A percentile compares a stretch with the other conserved stretches of the same genome.
Evolutionary conservation across 2,888 invertebrate genomes (phyloP).

Genomic region (Limnephilus rhombicus): DNA sequence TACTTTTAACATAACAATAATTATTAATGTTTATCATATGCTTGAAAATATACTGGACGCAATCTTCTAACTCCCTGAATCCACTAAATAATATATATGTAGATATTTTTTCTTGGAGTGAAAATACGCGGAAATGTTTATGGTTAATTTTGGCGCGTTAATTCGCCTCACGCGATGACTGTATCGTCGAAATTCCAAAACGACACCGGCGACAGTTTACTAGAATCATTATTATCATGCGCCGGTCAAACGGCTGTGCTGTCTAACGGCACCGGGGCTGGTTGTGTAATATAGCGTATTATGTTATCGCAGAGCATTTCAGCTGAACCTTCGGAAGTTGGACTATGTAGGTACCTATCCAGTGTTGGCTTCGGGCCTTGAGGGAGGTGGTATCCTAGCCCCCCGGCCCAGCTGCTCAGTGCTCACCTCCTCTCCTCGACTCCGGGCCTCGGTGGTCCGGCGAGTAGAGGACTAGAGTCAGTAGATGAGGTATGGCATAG

Average conservation of each 20-base stretch:
- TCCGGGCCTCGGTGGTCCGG: slow-evolving; percentile 16
- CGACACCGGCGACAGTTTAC: not conserved
- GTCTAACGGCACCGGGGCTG: not conserved
- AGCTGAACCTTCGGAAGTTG: not conserved
- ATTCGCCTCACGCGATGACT: slow-evolving; percentile 8
- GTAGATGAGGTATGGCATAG: no score
- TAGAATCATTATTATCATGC: not conserved
- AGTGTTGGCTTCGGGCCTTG: not conserved
- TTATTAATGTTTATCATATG: not conserved
- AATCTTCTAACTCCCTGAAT: not conserved
- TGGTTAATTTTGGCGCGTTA: slow-evolving; percentile 32
- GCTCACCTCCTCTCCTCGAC: not conserved
- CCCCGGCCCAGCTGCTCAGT: not conserved
- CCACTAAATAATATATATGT: not conserved
- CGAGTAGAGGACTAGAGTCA: no score
- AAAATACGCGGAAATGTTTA: not conserved
- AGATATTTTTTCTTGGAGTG: not conserved
- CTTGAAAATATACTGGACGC: not conserved
- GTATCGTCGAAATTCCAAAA: slow-evolving; percentile 18
- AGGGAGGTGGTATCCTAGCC: not conserved
- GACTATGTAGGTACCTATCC: not conserved
- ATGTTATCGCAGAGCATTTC: not conserved
- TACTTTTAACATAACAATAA: not conserved
- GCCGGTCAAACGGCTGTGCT: not conserved
- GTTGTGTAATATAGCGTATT: not conserved